phyloP scores from a whole-genome alignment of 2,113 vertebrate genomes.

The Anguilla rostrata region DNA sequence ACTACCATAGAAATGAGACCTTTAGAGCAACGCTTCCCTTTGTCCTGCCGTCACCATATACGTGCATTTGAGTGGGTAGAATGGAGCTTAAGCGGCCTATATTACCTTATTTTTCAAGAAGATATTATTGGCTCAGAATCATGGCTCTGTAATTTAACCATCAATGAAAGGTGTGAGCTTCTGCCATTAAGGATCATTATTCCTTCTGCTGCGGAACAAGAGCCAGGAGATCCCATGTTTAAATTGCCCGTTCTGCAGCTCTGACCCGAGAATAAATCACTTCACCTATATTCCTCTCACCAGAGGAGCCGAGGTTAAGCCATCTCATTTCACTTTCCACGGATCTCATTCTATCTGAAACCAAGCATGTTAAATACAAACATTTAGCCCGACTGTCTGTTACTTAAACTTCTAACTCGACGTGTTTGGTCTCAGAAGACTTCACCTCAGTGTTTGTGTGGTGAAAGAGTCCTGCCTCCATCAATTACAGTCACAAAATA shows the following conservation, averaged over 20 bases:
- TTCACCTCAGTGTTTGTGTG: not conserved
- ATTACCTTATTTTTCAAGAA: not conserved
- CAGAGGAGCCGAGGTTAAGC: not conserved
- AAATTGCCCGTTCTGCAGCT: not conserved
- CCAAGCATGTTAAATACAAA: not conserved
- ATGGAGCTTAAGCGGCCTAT: not conserved
- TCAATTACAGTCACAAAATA: not conserved
- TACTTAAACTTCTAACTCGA: not conserved
- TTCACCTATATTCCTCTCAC: constrained; percentile 8
- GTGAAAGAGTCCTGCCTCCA: not conserved
- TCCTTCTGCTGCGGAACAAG: not conserved
- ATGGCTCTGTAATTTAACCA: not conserved
- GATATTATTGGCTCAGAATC: not conserved
- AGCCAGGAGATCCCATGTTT: constrained; percentile 5
- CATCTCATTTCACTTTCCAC: not conserved
- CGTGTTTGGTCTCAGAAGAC: not conserved
- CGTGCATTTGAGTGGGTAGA: not conserved
- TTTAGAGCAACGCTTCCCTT: not conserved
- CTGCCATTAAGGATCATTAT: not conserved
- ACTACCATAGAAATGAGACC: not conserved
- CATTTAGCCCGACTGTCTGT: not conserved
- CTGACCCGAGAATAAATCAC: constrained; percentile 1
- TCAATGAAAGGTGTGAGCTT: not conserved
- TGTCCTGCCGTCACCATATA: not conserved
- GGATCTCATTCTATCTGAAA: not conserved